Evolutionary conservation across 2,113 vertebrate genomes (phyloP), one percentile per base, ranked within the genome.

Genomic region (Climacteris rufus): DNA sequence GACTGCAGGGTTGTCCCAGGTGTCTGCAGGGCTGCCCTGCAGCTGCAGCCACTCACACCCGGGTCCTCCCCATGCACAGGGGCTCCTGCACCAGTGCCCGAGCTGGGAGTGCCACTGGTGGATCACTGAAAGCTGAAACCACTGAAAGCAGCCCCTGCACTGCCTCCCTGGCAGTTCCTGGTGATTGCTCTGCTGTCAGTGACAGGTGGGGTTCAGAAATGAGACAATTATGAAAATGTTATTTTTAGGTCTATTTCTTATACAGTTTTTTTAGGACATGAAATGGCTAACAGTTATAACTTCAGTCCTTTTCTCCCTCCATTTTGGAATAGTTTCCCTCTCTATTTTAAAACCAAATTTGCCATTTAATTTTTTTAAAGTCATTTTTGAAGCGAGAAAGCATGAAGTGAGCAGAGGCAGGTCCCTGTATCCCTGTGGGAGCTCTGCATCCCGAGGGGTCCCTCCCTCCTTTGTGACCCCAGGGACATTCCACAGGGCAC

Each of bases 21-120:
- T n/a, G n/a, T n/a, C n/a, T n/a, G n/a, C n/a, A n/a, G n/a, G n/a
- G n/a, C 19, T 60, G 64, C 25, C 9, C 35, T 21, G 13, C 31
- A 35, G 10, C 54, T n/a, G 13, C 6, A 35, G 31, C 19, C 27
- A 9, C 0, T 3, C 54, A 6, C 33, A 1, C 11, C n/a, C n/a
- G n/a, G n/a, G n/a, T n/a, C n/a, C n/a, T n/a, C n/a, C n/a, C n/a
- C n/a, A n/a, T n/a, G n/a, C n/a, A n/a, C n/a, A n/a, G n/a, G n/a
- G n/a, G n/a, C n/a, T n/a, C n/a, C n/a, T n/a, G n/a, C 18, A 10
- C 28, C 11, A 21, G 15, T 23, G 27, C 27, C 31, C 44, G 27
- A 56, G 53, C 35, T 10, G 42, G 25, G 17, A 1, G n/a, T n/a
- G n/a, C n/a, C n/a, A n/a, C n/a, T n/a, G n/a, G n/a, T n/a, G n/a